Conservation (phyloP, 2,888 invertebrate species). For the Parasteatoda lunata region DNA sequence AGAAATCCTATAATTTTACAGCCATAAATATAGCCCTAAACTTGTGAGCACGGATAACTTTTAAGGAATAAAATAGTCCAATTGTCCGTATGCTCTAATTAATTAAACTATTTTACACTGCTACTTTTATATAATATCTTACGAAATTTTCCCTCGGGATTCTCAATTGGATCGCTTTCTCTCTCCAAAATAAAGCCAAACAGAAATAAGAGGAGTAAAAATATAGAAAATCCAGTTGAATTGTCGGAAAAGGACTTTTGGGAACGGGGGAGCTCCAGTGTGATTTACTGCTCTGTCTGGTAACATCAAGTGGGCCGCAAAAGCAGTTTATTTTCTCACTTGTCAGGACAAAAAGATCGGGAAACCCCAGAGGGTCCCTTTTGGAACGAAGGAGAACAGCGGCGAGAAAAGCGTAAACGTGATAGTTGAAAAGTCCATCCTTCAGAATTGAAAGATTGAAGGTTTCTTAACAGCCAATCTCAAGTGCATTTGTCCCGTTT, state of each 20-base stretch:
- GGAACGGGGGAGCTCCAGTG: constrained; percentile 16
- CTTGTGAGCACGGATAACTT: no score
- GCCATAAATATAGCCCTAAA: no score
- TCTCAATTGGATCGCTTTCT: constrained; percentile 29
- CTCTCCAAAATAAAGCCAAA: constrained; percentile 39
- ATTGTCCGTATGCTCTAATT: no score
- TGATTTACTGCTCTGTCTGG: constrained; percentile 59
- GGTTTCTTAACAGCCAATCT: no score
- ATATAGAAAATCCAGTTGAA: constrained; percentile 24
- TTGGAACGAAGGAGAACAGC: neutral
- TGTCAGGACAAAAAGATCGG: constrained; percentile 33
- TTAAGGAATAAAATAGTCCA: no score
- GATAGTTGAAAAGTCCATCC: constrained; percentile 24
- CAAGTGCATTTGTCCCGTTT: no score
- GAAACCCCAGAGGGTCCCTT: constrained; percentile 37
- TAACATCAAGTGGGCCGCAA: constrained; percentile 55
- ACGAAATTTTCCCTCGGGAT: neutral
- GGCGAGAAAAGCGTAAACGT: constrained; percentile 35
- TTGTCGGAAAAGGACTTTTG: constrained; percentile 50
- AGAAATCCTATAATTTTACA: no score
- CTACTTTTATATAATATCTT: no score
- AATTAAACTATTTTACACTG: no score
- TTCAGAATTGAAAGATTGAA: no score
- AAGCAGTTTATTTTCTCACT: constrained; percentile 65
- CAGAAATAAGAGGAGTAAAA: constrained; percentile 32